Evolutionary conservation across 2,888 invertebrate species (phyloP).

Genomic region (Baronia brevicornis): DNA sequence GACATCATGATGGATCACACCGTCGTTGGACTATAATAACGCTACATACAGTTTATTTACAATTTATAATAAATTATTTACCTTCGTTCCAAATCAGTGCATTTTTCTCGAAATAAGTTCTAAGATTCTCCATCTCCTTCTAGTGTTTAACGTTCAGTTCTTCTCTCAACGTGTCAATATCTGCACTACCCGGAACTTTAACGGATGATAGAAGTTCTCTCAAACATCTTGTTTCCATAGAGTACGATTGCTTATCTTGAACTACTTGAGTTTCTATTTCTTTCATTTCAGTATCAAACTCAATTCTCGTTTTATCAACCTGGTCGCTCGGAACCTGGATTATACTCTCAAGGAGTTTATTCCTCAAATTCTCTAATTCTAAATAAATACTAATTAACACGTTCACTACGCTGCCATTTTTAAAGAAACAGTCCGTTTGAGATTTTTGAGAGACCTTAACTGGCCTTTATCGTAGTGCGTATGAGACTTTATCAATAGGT

Average conservation of each 20-base stretch:
- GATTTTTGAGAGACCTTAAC: too few relatives aligned
- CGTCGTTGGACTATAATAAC: background rate
- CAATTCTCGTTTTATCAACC: conserved; percentile 61
- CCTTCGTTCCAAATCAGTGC: conserved; percentile 79
- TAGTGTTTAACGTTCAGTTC: conserved; percentile 81
- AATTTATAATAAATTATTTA: background rate
- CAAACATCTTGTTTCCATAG: conserved; percentile 68
- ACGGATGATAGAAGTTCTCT: conserved; percentile 73
- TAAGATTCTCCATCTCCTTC: conserved; percentile 85
- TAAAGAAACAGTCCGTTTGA: too few relatives aligned
- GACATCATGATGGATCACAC: conserved; percentile 30
- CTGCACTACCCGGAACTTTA: conserved; percentile 74
- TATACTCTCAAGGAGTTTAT: conserved; percentile 70
- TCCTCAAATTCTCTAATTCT: conserved; percentile 57
- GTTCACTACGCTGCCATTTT: too few relatives aligned
- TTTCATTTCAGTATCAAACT: conserved; percentile 53
- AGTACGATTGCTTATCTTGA: conserved; percentile 73
- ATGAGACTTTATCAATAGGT: too few relatives aligned
- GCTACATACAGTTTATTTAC: background rate
- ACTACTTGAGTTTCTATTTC: conserved; percentile 64
- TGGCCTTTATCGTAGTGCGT: too few relatives aligned
- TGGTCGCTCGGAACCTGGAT: conserved; percentile 73
- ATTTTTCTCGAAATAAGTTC: conserved; percentile 89
- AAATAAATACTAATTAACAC: too few relatives aligned
- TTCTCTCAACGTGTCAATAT: conserved; percentile 69